Conservation (phyloP, 2,113 vertebrate genomes). For the Petrocephalus zakoni region DNA sequence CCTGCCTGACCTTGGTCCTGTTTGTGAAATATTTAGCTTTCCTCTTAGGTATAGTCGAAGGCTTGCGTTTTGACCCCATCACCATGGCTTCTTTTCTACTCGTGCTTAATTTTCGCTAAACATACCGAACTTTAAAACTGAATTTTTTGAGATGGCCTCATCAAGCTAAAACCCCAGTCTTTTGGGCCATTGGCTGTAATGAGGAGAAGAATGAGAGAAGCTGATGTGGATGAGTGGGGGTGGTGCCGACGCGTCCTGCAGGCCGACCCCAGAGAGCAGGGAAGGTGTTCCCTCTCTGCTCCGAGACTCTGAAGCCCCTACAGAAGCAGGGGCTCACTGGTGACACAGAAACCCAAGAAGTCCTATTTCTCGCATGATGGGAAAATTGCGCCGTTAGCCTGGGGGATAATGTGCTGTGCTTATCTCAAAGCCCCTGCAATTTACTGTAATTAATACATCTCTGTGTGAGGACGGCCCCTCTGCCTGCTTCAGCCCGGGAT, state of each 20-base stretch:
- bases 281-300: neutral
- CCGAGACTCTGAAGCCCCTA: neutral
- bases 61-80: neutral
- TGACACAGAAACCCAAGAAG: neutral
- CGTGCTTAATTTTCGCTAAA: neutral
- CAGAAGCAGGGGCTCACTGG: neutral
- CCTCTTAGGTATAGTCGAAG: neutral
- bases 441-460: constrained; percentile 8
- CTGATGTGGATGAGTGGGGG: neutral
- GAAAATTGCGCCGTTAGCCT: neutral
- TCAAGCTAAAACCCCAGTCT: neutral
- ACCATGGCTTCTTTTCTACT: neutral
- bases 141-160: neutral
- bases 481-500: neutral
- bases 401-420: neutral
- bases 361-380: neutral
- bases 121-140: neutral
- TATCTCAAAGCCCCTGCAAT: neutral
- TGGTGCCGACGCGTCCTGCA: neutral
- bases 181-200: neutral
- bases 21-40: neutral
- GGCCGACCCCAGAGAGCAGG: neutral
- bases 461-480: neutral
- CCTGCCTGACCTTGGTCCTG: too few relatives aligned
- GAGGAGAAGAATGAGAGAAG: neutral